These are phyloP conservation scores for Chrysolina americana DNA, from an alignment of 2,888 invertebrate species.

Conservation along the genomic window DNA sequence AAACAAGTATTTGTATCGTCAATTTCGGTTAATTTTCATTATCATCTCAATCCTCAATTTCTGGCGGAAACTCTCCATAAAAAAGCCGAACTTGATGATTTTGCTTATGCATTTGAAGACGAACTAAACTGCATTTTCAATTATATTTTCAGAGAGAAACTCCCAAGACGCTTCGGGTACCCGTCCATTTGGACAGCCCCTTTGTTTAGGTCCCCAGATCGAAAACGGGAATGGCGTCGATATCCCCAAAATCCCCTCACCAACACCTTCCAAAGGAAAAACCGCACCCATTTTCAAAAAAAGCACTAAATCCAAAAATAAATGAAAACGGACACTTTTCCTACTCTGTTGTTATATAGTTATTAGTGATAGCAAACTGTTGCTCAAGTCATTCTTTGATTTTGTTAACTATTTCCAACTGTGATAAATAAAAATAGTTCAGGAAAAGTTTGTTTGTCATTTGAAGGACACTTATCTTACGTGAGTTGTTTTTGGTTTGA, in stretches of 20 bases:
- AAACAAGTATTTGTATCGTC: not conserved
- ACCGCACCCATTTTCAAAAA: constrained; percentile 50
- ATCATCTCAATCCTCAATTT: not conserved
- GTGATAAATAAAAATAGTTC: constrained; percentile 63
- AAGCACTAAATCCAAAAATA: constrained; percentile 53
- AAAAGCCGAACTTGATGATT: not conserved
- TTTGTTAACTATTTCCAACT: constrained; percentile 61
- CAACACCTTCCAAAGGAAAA: constrained; percentile 65
- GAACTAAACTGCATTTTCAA: constrained; percentile 36
- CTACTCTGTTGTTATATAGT: constrained; percentile 38
- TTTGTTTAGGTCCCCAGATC: constrained; percentile 74
- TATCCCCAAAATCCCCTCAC: constrained; percentile 63
- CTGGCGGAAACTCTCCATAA: not conserved
- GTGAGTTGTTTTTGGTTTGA: constrained; percentile 15
- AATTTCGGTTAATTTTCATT: not conserved
- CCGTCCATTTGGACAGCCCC: constrained; percentile 78
- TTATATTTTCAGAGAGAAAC: constrained; percentile 66
- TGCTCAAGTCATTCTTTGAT: constrained; percentile 54
- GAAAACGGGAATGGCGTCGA: constrained; percentile 67
- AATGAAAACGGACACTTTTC: constrained; percentile 33
- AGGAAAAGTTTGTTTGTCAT: constrained; percentile 27
- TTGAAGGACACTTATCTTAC: not conserved
- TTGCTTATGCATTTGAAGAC: not conserved
- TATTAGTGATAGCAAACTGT: constrained; percentile 34
- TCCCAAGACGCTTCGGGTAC: constrained; percentile 68